Conservation (phyloP, 2,797 vertebrate genomes). For the Darevskia mixta region DNA sequence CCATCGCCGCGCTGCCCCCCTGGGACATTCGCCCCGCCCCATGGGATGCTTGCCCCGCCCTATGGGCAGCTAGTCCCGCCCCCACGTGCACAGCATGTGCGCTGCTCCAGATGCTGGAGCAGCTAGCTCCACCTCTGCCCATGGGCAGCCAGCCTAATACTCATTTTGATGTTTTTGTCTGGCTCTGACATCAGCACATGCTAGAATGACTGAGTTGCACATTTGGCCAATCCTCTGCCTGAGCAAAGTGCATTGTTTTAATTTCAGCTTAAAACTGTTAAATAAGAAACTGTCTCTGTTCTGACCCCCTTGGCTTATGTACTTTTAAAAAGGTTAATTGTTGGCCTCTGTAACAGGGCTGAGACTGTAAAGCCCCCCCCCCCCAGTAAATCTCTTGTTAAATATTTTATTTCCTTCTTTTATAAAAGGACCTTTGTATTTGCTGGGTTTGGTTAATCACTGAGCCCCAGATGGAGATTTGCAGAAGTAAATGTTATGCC, state of each 20-base stretch:
- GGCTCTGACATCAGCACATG: not conserved
- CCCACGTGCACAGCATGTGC: too few species aligned
- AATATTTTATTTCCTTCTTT: constrained; percentile 39
- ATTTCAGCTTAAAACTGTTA: constrained; percentile 29
- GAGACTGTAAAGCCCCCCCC: not conserved
- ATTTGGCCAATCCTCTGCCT: constrained; percentile 10
- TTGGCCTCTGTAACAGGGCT: not conserved
- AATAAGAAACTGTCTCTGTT: constrained; percentile 25
- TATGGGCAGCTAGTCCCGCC: too few species aligned
- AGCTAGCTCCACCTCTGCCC: too few species aligned
- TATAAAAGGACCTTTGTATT: constrained; percentile 60
- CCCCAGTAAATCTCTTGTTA: not conserved
- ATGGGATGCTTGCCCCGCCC: too few species aligned
- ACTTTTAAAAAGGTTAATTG: constrained; percentile 53
- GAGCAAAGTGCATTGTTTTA: constrained; percentile 25
- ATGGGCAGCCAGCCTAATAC: not conserved
- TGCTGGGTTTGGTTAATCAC: constrained; percentile 41
- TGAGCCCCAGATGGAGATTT: constrained; percentile 28
- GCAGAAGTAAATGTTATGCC: constrained; percentile 61
- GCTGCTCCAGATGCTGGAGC: too few species aligned
- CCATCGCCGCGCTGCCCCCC: too few species aligned
- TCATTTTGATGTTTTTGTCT: not conserved
- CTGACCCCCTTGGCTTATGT: constrained; percentile 13
- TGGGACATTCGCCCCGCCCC: too few species aligned
- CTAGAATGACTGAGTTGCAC: not conserved